Conservation (phyloP, 1,140 invertebrate genomes). For the Hyles vespertilio region DNA sequence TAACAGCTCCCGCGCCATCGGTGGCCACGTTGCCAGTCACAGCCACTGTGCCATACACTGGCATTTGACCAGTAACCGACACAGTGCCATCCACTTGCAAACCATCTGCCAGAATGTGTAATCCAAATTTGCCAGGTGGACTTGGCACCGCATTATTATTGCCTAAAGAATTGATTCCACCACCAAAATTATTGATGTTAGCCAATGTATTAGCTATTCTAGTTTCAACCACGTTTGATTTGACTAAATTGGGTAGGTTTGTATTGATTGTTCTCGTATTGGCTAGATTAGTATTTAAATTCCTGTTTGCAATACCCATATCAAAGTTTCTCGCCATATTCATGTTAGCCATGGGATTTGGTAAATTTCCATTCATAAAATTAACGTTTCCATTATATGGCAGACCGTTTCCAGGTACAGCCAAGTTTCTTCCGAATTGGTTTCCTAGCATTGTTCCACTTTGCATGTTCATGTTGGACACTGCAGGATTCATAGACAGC, state of each 20-base stretch:
- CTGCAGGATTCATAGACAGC: background rate
- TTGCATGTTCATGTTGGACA: background rate
- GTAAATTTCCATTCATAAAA: background rate
- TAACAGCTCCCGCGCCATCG: constrained; percentile 41
- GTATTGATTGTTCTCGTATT: background rate
- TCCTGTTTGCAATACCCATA: too few species aligned
- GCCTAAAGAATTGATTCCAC: background rate
- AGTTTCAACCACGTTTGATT: background rate
- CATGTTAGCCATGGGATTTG: background rate
- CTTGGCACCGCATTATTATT: background rate
- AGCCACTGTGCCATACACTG: constrained; percentile 44
- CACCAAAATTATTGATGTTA: too few species aligned
- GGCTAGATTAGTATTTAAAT: background rate
- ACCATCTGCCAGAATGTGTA: constrained; percentile 44
- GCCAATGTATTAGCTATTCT: constrained; percentile 1
- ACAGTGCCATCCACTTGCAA: constrained; percentile 50
- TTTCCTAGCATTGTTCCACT: background rate
- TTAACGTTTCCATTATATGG: background rate
- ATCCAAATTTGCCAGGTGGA: constrained; percentile 18
- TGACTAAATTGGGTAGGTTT: background rate
- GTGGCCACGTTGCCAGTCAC: constrained; percentile 47
- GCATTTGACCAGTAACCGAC: constrained; percentile 44
- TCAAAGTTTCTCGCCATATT: background rate
- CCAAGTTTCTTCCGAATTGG: constrained; percentile 3
- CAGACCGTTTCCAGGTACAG: background rate